These are phyloP conservation scores for Glyptemys insculpta DNA, from an alignment of 2,797 vertebrate genomes.

Conservation along the genomic window DNA sequence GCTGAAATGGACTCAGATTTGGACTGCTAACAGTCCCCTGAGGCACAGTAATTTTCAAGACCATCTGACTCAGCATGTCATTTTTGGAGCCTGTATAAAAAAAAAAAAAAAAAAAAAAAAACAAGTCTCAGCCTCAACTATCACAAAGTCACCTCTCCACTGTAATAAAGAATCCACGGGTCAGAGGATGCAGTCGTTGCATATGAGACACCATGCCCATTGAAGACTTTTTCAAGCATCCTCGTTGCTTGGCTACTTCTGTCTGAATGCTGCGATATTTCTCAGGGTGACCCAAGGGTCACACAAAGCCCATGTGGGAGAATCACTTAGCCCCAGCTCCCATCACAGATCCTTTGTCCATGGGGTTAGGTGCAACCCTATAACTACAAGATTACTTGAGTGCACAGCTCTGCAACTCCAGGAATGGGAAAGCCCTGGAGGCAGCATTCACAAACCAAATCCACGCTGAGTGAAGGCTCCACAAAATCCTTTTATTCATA, in stretches of 20 bases:
- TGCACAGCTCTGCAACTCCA: background rate
- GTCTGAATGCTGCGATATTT: background rate
- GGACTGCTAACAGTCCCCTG: background rate
- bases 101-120: background rate
- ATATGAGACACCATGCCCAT: background rate
- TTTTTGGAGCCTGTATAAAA: background rate
- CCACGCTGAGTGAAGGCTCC: too few relatives aligned
- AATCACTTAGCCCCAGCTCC: background rate
- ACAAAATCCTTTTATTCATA: background rate
- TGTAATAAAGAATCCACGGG: background rate
- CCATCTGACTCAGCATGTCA: background rate
- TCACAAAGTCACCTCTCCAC: background rate
- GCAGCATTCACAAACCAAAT: background rate
- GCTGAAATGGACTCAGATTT: background rate
- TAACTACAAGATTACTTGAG: background rate
- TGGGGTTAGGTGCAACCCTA: background rate
- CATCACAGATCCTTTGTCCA: background rate
- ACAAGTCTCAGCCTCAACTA: too few relatives aligned
- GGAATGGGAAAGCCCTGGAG: background rate
- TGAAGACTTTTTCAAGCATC: background rate
- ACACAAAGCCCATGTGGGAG: background rate
- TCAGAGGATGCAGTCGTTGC: background rate
- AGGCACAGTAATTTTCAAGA: background rate
- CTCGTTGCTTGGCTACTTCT: background rate
- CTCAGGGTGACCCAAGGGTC: background rate